These are phyloP conservation scores for Cerastis leucographa DNA, from an alignment of 2,888 invertebrate species.

Conservation along the genomic window DNA sequence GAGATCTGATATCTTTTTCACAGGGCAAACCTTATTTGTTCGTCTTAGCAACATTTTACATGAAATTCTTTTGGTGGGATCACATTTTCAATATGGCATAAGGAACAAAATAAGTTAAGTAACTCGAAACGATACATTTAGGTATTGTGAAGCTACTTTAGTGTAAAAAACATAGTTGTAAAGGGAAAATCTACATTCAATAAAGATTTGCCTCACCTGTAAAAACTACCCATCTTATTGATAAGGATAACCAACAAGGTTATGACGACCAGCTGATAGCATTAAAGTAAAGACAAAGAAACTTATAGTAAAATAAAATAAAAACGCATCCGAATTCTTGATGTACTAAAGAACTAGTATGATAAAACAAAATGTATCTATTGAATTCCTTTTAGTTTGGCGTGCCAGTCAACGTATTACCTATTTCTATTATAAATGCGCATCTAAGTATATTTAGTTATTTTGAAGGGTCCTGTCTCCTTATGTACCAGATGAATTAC, in stretches of 20 bases:
- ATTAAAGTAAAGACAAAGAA: neutral
- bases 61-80: too few species aligned
- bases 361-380: neutral
- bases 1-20: too few species aligned
- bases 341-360: too few species aligned
- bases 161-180: neutral
- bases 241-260: slow-evolving; percentile 5
- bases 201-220: neutral
- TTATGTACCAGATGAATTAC: neutral
- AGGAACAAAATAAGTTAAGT: neutral
- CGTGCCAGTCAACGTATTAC: neutral
- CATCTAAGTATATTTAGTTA: neutral
- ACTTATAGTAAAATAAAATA: neutral
- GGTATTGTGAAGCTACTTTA: neutral
- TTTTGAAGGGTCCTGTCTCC: neutral
- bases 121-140: neutral
- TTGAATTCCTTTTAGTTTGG: neutral
- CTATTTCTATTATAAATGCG: slow-evolving; percentile 7
- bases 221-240: neutral
- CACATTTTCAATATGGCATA: neutral
- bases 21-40: too few species aligned
- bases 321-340: neutral
- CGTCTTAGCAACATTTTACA: too few species aligned
- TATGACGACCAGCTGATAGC: neutral
- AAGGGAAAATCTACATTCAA: neutral